Evolutionary conservation across 2,113 vertebrate genomes (phyloP), one percentile per base, ranked within the genome.

Genomic region (Pheucticus melanocephalus): DNA sequence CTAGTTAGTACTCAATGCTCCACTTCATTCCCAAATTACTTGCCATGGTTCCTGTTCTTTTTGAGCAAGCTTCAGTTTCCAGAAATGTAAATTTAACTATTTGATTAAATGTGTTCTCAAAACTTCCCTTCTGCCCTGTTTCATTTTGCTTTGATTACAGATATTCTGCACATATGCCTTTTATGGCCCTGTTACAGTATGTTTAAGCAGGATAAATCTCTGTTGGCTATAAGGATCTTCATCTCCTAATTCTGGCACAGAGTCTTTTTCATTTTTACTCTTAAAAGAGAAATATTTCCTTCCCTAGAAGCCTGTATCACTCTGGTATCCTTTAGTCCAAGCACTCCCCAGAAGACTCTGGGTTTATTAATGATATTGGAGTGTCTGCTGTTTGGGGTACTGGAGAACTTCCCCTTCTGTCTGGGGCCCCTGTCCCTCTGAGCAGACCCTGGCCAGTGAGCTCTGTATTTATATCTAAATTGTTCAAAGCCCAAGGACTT

Each of bases 401-500:
- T 82, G 82, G 61, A 89, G 13, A 68, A 47, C n/a, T 57, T 90
- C 66, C 63, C 86, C 45, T 45, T 90, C 27, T 40, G 30, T 40
- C 53, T 72, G 66, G 42, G 45, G 54, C 66, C 77, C n/a, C 92
- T 5, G 3, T 56, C 60, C 35, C 61, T 79, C 71, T 31, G 66
- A 72, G 51, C 10, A 72, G 84, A 81, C 27, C 57, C 92, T 60
- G 83, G 61, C 33, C 50, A 92, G n/a, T 15, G 54, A 57, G 56
- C n/a, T 92, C 89, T 91, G 75, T 60, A 57, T 94, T 96, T 95
- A 64, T 73, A 92, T 56, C 75, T 77, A 88, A 79, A 44, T 28
- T 64, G 72, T 51, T 92, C 57, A 92, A 76, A 91, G 75, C 88
- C 76, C 53, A 82, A 90, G 93, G 95, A 96, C 94, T 94, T 80